phyloP scores from a whole-genome alignment of 2,888 invertebrate species.

The Campoplex capitator region DNA sequence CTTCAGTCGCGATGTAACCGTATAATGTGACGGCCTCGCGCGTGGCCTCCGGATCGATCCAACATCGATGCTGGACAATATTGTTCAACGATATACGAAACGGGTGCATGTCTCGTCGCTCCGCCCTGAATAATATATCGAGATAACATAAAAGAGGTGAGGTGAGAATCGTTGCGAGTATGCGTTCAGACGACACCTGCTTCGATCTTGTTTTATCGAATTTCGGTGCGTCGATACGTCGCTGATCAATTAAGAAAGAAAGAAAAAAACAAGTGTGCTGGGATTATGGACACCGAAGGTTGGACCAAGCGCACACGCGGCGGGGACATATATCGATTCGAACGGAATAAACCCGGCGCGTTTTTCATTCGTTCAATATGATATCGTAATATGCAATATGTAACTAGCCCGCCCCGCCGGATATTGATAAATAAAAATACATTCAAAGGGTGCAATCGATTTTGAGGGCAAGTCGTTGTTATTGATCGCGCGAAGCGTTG shows the following conservation, averaged over 20 bases:
- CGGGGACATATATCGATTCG: neutral
- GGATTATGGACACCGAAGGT: neutral
- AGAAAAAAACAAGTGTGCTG: too few species aligned
- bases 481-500: constrained; percentile 65
- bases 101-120: neutral
- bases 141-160: constrained; percentile 22
- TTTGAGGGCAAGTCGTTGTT: constrained; percentile 9
- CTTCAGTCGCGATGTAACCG: constrained; percentile 84
- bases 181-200: too few species aligned
- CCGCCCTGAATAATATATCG: constrained; percentile 17
- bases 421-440: neutral
- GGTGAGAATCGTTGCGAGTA: constrained; percentile 12
- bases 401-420: too few species aligned
- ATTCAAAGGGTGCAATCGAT: constrained; percentile 10
- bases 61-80: constrained; percentile 79
- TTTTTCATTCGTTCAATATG: too few species aligned
- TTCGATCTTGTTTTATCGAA: too few species aligned
- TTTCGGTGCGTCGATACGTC: too few species aligned
- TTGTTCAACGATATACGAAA: constrained; percentile 55
- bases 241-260: too few species aligned
- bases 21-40: constrained; percentile 81
- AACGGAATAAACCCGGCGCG: neutral
- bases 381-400: too few species aligned
- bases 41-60: constrained; percentile 79
- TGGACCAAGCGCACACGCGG: neutral